These are phyloP conservation scores for Eilema sororculum DNA, from an alignment of 2,888 invertebrate genomes.

Conservation along the genomic window DNA sequence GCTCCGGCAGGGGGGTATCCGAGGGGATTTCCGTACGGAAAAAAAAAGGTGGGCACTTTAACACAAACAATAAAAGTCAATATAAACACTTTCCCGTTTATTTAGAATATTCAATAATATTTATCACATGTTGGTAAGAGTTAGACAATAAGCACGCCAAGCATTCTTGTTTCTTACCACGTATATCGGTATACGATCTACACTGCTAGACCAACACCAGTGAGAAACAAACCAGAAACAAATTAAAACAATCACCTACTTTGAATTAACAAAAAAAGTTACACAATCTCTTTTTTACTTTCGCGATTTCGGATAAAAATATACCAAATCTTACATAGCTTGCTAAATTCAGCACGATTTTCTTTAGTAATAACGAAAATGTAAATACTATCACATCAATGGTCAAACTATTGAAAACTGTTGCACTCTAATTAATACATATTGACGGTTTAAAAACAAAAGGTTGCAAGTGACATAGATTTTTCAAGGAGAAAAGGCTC, in stretches of 20 bases:
- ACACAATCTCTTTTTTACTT: slow-evolving; percentile 12
- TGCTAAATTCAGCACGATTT: slow-evolving; percentile 13
- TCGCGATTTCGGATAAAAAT: background rate
- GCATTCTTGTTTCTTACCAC: slow-evolving; percentile 62
- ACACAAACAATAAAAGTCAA: slow-evolving; percentile 56
- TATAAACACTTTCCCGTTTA: slow-evolving; percentile 78
- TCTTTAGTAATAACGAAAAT: slow-evolving; percentile 1
- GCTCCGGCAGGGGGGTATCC: no score
- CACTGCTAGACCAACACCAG: slow-evolving; percentile 52
- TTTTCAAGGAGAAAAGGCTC: background rate
- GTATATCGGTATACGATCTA: slow-evolving; percentile 54
- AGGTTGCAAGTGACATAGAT: background rate
- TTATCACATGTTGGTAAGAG: slow-evolving; percentile 84
- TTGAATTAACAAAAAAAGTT: slow-evolving; percentile 16
- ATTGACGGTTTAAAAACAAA: background rate
- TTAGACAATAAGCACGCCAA: slow-evolving; percentile 79
- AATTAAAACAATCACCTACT: slow-evolving; percentile 6
- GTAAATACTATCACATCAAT: slow-evolving; percentile 12
- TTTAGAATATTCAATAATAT: slow-evolving; percentile 81
- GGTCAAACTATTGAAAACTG: slow-evolving; percentile 45
- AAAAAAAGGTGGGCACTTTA: no score
- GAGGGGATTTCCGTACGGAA: no score
- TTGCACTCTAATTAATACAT: slow-evolving; percentile 25
- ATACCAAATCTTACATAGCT: background rate
- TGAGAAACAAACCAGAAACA: slow-evolving; percentile 30